Base-by-base conservation (phyloP, 92 coral and sea anemone species). In the Diadumene lineata region DNA sequence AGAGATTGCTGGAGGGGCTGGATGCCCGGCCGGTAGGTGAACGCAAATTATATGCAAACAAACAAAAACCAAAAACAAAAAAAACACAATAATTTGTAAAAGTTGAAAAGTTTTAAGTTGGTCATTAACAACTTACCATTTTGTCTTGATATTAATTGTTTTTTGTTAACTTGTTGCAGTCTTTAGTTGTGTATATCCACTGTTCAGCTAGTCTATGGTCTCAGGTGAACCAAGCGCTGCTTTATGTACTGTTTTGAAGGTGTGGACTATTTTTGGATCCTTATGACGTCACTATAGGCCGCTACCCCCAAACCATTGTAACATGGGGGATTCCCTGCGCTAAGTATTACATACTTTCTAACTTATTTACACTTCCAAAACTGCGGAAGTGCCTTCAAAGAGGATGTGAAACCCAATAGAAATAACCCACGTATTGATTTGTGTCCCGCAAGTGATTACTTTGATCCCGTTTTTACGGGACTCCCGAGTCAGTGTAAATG, bases 371-470 rank as follows among this genome's bases (percentile, higher is more conserved):
- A 53, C 58, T 3, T 9, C 19, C n/a, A 53, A 53, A 21, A 53
- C 58, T 53, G 58, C 58, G 58, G 58, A 53, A 53, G 58, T 53
- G 58, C 4, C 18, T 21, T 53, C 19, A 2, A 53, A 53, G 19
- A 53, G 58, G 58, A 53, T 53, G 18, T 53, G 58, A 53, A 53
- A 53, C 58, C 58, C 19, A 53, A 53, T 38, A 38, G 13, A 13
- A 38, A 38, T 38, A 6, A 38, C 48, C 48, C 48, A 38, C 48
- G 48, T 53, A 21, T 15, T 53, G 19, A 4, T 53, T 53, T 53
- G 51, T 53, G 24, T 53, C n/a, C 24, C 60, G 48, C 24, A 3
- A 23, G 60, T 53, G 18, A 53, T n/a, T n/a, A n/a, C n/a, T n/a
- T n/a, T n/a, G n/a, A n/a, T n/a, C n/a, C n/a, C n/a, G n/a, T n/a